A percentile compares a stretch with the other conserved stretches of the same genome.
Conservation (phyloP, 1,140 invertebrate genomes). For the Tyrophagus putrescentiae region DNA sequence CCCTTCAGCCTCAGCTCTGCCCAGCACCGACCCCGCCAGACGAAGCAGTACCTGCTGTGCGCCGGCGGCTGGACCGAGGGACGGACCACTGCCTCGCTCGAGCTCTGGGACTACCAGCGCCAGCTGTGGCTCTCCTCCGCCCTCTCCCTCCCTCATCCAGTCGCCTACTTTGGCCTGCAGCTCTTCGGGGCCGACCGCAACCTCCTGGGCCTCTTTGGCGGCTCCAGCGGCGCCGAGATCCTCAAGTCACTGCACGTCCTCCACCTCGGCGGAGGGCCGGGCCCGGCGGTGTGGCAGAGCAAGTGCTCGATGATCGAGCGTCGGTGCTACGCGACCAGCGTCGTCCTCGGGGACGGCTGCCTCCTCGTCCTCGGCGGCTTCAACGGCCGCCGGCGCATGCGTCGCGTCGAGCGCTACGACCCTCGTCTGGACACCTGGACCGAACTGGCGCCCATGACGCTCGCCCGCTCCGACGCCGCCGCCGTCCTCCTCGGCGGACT, state of each 20-base stretch:
- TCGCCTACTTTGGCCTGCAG: conserved; percentile 60
- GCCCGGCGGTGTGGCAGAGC: conserved; percentile 15
- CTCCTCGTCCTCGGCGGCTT: conserved; percentile 53
- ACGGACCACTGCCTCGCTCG: conserved; percentile 51
- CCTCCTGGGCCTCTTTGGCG: conserved; percentile 57
- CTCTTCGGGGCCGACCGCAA: conserved; percentile 48
- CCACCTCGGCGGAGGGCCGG: conserved; percentile 38
- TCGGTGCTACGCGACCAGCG: conserved; percentile 41
- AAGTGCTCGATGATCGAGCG: conserved; percentile 16
- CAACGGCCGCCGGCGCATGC: conserved; percentile 14
- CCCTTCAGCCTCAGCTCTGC: too few relatives aligned
- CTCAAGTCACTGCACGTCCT: conserved; percentile 51
- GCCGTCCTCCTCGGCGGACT: conserved; percentile 33
- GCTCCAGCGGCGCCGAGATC: conserved; percentile 52
- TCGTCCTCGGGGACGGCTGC: conserved; percentile 47
- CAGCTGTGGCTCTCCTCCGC: conserved; percentile 45
- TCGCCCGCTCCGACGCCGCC: conserved; percentile 60
- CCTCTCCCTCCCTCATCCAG: conserved; percentile 4
- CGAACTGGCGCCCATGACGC: conserved; percentile 34
- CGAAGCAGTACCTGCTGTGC: conserved; percentile 40
- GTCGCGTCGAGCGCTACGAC: conserved; percentile 9
- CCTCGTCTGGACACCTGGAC: neutral
- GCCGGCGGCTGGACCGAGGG: conserved; percentile 58
- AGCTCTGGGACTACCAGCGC: conserved; percentile 58
- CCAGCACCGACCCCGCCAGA: neutral